Base-by-base conservation (phyloP, 2,113 vertebrate species). In the Apaloderma vittatum region DNA sequence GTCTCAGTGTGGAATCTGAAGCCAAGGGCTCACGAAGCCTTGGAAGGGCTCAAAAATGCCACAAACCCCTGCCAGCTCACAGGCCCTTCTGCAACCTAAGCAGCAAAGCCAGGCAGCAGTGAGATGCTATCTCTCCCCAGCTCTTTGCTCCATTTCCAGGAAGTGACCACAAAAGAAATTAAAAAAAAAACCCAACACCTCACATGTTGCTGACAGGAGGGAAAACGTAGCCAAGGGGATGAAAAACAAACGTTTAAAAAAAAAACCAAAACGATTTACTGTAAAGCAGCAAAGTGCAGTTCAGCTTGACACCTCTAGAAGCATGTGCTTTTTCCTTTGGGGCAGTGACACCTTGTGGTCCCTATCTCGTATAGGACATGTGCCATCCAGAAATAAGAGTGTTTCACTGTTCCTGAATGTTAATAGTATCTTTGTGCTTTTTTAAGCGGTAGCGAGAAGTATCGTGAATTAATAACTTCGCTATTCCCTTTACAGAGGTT, bases 291-390 rank as follows among this genome's bases (percentile, higher is more conserved):
- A 46, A 80, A 43, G 20, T 4, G 51, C 24, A n/a, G 5, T 40
- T 24, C 11, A 18, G 34, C 26, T 59, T 34, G 8, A 27, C 40
- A 5, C 12, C 18, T 18, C 15, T 9, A 23, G 12, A 21, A 68
- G n/a, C 9, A 23, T 4, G 16, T 5, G 51, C 17, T 40, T 22
- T 86, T n/a, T 27, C 73, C 32, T 27, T 11, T 12, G 74, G 67
- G 75, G n/a, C 22, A 88, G 85, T 83, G 97, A 93, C 97, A 94
- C 77, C 96, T 83, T 11, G 86, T 94, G 97, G 92, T 19, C 23
- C 55, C 17, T 30, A 7, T 8, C 37, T 7, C 34, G 18, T 13
- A 17, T 3, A 4, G 68, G 29, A 76, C 37, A n/a, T 0, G 3
- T 51, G 37, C n/a, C 75, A 49, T 1, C 23, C 59, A 37, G 1